Evolutionary conservation across 2,113 vertebrate species (phyloP).

Genomic region (Gambusia affinis): DNA sequence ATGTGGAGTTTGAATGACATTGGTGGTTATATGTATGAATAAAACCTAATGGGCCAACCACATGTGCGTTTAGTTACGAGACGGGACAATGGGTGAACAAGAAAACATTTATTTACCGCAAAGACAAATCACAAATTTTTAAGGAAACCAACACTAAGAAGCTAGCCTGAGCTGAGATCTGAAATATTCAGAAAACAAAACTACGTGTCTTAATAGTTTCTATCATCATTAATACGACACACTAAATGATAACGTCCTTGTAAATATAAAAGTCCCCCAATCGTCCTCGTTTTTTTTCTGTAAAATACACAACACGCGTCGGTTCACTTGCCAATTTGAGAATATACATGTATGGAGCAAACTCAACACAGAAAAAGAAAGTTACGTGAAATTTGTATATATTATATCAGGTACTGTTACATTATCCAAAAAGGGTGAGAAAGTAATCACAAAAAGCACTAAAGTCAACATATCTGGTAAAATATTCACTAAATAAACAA

Average conservation of each 20-base stretch:
- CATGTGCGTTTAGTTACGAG: background rate
- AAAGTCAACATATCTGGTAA: conserved; percentile 73
- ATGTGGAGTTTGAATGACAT: conserved; percentile 53
- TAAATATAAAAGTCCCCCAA: conserved; percentile 85
- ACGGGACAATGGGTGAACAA: conserved; percentile 68
- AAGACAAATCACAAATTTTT: conserved; percentile 85
- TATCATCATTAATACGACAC: conserved; percentile 84
- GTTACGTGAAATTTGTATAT: conserved; percentile 76
- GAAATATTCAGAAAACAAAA: conserved; percentile 88
- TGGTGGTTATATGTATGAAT: conserved; percentile 70
- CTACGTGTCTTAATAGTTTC: conserved; percentile 86
- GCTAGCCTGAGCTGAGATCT: conserved; percentile 88
- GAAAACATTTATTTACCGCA: conserved; percentile 86
- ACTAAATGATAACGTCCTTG: conserved; percentile 84
- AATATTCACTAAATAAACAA: conserved; percentile 72
- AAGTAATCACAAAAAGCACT: conserved; percentile 76
- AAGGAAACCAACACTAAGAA: conserved; percentile 86
- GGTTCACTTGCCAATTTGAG: conserved; percentile 78
- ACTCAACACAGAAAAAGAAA: conserved; percentile 76
- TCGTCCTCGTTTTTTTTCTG: conserved; percentile 79
- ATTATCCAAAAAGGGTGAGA: conserved; percentile 65
- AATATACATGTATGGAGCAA: conserved; percentile 78
- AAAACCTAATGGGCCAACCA: conserved; percentile 60
- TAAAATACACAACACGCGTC: conserved; percentile 83
- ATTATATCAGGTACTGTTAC: conserved; percentile 82